Percentiles rank a stretch among this genome's conserved stretches.
These are phyloP conservation scores for Aphelocoma californica DNA, from an alignment of 2,797 vertebrate species.

Conservation along the genomic window DNA sequence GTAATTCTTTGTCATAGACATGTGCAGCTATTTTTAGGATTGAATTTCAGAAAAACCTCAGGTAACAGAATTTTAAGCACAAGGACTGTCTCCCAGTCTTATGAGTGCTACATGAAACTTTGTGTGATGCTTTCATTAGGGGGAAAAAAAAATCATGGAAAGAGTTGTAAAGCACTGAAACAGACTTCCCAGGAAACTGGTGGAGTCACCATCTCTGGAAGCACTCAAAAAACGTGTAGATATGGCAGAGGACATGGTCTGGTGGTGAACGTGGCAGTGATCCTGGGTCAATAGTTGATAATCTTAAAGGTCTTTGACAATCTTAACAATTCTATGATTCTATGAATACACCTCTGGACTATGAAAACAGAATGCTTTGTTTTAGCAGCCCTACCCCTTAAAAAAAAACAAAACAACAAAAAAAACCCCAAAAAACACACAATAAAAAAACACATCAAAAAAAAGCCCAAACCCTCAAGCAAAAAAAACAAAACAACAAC, in stretches of 20 bases:
- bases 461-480: too few species aligned
- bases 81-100: not conserved
- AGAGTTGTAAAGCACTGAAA: not conserved
- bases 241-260: not conserved
- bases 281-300: too few species aligned
- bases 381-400: not conserved
- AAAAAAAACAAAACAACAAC: too few species aligned
- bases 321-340: rapidly evolving
- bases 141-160: not conserved
- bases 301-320: not conserved
- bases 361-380: not conserved
- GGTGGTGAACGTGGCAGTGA: rapidly evolving
- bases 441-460: rapidly evolving
- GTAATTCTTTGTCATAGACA: not conserved
- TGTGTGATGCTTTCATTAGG: not conserved
- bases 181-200: not conserved
- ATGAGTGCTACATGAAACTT: not conserved
- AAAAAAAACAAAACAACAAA: not conserved
- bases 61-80: not conserved
- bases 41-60: not conserved
- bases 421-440: too few species aligned
- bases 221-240: not conserved
- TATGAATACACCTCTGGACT: not conserved
- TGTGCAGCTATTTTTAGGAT: not conserved
- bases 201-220: too few species aligned